Evolutionary conservation across 2,797 vertebrate species (phyloP).

Genomic region (Eidolon dupreanum): DNA sequence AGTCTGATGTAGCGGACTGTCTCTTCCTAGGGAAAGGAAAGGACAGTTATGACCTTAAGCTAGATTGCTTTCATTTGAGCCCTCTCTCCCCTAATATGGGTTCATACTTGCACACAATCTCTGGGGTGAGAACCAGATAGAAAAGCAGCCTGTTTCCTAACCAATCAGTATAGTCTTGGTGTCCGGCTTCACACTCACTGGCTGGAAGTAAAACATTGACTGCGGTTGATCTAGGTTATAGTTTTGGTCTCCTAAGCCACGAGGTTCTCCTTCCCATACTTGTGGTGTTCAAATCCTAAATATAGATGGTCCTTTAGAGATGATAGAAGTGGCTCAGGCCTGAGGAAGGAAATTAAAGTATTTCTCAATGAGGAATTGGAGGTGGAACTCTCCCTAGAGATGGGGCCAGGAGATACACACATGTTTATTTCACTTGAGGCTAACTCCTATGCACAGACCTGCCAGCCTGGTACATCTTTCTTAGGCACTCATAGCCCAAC

Average conservation of each 20-base stretch:
- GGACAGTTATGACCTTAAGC: background rate
- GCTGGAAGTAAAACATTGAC: background rate
- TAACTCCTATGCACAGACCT: fast-evolving
- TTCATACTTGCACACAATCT: fast-evolving
- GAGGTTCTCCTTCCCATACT: background rate
- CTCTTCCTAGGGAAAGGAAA: background rate
- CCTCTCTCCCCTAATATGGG: fast-evolving
- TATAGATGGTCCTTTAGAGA: fast-evolving
- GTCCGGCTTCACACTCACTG: fast-evolving
- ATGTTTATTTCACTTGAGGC: background rate
- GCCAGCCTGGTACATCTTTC: fast-evolving
- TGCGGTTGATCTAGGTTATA: too few species aligned
- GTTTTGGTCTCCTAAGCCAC: background rate
- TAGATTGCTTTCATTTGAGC: background rate
- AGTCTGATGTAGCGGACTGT: background rate
- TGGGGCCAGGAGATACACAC: too few species aligned
- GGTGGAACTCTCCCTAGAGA: background rate
- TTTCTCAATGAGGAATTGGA: background rate
- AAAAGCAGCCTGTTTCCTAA: background rate
- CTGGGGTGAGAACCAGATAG: background rate
- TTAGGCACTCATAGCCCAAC: fast-evolving
- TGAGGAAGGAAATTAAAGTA: background rate
- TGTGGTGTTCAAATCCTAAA: background rate
- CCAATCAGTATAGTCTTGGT: fast-evolving
- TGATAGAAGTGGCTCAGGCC: background rate